Evolutionary conservation across 2,113 vertebrate species (phyloP).

Genomic region (Istiophorus platypterus): DNA sequence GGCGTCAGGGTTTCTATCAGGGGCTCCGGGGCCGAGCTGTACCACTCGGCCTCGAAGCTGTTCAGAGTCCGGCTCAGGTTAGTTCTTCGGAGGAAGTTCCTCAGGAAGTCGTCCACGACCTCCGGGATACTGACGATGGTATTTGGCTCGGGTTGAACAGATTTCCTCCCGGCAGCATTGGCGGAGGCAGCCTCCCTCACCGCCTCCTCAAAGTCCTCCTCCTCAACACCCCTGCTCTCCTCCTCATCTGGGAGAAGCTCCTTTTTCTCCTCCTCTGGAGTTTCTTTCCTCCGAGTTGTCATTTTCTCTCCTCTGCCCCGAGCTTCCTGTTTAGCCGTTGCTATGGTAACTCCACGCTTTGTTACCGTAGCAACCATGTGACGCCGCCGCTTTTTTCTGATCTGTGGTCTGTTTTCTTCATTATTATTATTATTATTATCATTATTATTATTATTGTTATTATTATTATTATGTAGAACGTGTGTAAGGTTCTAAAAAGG

Average conservation of each 20-base stretch:
- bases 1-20: conserved; percentile 1
- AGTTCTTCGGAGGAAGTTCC: conserved; percentile 90
- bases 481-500: too few species aligned
- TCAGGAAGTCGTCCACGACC: conserved; percentile 90
- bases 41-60: conserved; percentile 94
- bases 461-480: too few species aligned
- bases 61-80: conserved; percentile 90
- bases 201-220: conserved; percentile 55
- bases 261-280: neutral
- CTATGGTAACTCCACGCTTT: conserved; percentile 5
- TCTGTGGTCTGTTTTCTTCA: neutral
- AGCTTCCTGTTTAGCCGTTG: conserved; percentile 41
- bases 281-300: neutral
- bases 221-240: neutral
- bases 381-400: neutral
- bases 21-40: conserved; percentile 76
- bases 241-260: neutral
- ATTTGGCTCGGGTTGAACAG: conserved; percentile 35
- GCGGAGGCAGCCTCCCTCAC: neutral
- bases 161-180: conserved; percentile 41
- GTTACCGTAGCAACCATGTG: neutral
- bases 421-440: too few species aligned
- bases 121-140: conserved; percentile 75
- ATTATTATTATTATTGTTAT: too few species aligned
- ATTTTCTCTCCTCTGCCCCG: neutral